Evolutionary conservation across 2,797 vertebrate species (phyloP).

Genomic region (Podarcis lilfordi): DNA sequence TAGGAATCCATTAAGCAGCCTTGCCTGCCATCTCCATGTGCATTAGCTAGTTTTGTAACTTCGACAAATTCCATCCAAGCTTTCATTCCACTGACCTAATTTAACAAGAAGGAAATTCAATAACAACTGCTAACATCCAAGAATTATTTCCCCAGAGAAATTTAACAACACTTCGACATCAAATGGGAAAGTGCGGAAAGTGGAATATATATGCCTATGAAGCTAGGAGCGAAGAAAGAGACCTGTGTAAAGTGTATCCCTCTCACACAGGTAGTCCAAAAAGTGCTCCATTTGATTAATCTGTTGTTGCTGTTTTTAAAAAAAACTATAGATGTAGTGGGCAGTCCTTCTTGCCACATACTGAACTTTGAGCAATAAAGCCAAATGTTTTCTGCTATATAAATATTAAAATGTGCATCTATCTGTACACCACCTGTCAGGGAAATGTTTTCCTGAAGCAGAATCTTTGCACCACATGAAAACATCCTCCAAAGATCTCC

Average conservation of each 20-base stretch:
- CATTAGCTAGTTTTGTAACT: conserved; percentile 63
- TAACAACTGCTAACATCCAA: conserved; percentile 64
- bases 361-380: background rate
- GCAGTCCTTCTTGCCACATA: background rate
- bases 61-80: conserved; percentile 63
- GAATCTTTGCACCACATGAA: background rate
- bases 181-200: conserved; percentile 64
- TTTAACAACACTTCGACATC: conserved; percentile 61
- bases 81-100: conserved; percentile 67
- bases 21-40: conserved; percentile 48
- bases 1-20: conserved; percentile 42
- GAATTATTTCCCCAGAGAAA: conserved; percentile 65
- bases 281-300: background rate
- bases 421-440: background rate
- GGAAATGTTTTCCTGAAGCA: background rate
- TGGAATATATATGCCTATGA: conserved; percentile 40
- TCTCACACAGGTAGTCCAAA: rapidly evolving
- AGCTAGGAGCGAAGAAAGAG: background rate
- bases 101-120: conserved; percentile 71
- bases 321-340: background rate
- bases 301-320: background rate
- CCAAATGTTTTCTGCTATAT: background rate
- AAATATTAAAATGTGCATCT: background rate
- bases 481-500: background rate
- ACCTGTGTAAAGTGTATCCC: background rate